Evolutionary conservation across 2,113 vertebrate genomes (phyloP).

Genomic region (Strigops habroptila): DNA sequence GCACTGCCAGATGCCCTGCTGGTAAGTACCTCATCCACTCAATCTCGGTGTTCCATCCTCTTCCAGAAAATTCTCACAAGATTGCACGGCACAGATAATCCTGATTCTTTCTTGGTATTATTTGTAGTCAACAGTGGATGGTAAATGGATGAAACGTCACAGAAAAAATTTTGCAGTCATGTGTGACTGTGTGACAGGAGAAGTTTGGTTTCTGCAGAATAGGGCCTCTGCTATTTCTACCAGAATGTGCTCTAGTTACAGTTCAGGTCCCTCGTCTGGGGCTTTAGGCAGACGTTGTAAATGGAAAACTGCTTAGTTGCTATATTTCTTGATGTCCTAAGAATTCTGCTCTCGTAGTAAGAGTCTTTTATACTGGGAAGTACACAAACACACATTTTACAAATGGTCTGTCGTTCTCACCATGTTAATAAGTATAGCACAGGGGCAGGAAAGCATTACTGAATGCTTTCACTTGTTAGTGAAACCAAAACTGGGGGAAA

Average conservation of each 20-base stretch:
- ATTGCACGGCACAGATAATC: rapidly evolving
- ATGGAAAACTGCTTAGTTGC: background rate
- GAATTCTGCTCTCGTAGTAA: background rate
- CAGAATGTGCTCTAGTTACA: background rate
- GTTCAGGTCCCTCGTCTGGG: background rate
- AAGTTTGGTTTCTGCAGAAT: too few species aligned
- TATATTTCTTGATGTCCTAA: background rate
- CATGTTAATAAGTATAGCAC: rapidly evolving
- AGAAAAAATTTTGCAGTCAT: rapidly evolving
- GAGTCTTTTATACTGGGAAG: background rate
- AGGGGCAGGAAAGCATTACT: background rate
- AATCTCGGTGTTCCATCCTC: rapidly evolving
- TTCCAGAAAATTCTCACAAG: rapidly evolving
- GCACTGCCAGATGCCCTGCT: rapidly evolving
- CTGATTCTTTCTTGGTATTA: rapidly evolving
- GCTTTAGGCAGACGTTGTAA: background rate
- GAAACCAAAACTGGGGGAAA: background rate
- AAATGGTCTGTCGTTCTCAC: background rate
- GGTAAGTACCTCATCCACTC: background rate
- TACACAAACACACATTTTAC: background rate
- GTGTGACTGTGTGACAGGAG: background rate
- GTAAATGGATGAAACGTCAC: too few species aligned
- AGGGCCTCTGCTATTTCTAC: background rate
- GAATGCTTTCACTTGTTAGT: too few species aligned
- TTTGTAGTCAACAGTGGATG: background rate